These are phyloP conservation scores for Tipula helvola DNA, from an alignment of 2,888 invertebrate genomes.

Conservation along the genomic window DNA sequence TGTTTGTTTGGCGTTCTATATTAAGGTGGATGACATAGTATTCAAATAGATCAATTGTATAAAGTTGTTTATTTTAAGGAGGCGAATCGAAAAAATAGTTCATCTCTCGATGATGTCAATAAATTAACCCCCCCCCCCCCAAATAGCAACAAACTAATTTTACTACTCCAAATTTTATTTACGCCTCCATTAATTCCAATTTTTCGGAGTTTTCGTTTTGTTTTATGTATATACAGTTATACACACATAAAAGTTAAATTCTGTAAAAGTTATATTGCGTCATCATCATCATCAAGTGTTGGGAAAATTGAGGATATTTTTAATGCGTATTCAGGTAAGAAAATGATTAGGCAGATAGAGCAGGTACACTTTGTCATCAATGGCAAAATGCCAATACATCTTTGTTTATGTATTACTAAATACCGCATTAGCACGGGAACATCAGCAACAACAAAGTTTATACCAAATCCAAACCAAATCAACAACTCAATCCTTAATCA, in stretches of 20 bases:
- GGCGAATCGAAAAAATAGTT: not conserved
- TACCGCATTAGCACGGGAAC: not conserved
- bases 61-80: not conserved
- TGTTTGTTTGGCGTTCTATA: not conserved
- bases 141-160: not conserved
- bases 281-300: not conserved
- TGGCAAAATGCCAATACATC: not conserved
- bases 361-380: not conserved
- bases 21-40: not conserved
- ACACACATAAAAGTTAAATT: not conserved
- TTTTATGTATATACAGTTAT: not conserved
- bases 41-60: not conserved
- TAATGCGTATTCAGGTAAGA: not conserved
- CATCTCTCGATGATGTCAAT: not conserved
- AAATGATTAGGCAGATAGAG: not conserved
- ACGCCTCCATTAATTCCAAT: not conserved
- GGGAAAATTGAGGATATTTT: not conserved
- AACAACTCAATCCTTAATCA: not conserved
- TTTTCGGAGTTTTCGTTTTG: not conserved
- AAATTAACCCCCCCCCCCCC: not conserved
- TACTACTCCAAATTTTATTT: not conserved
- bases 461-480: not conserved
- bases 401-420: not conserved
- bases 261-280: constrained; percentile 11
- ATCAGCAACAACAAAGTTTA: not conserved